A percentile compares a stretch with the other conserved stretches of the same genome.
Conservation (phyloP, 2,113 vertebrate genomes). For the Archocentrus centrarchus region DNA sequence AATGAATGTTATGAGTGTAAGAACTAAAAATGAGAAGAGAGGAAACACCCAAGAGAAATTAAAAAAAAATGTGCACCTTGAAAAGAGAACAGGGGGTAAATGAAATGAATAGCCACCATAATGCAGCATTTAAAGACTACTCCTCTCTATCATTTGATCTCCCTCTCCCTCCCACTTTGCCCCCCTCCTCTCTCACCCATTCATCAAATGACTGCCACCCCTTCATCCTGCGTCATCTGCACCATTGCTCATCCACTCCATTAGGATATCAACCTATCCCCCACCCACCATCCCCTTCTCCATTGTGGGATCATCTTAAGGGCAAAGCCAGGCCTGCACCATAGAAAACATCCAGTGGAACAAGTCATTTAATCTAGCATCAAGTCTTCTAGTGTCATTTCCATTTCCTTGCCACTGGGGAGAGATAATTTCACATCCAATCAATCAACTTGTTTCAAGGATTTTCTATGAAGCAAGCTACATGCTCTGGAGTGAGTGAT, state of each 20-base stretch:
- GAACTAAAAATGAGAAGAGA: background rate
- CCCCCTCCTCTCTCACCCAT: constrained; percentile 56
- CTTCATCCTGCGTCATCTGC: constrained; percentile 58
- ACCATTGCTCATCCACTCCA: constrained; percentile 71
- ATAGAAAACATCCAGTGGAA: constrained; percentile 40
- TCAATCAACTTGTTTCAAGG: constrained; percentile 53
- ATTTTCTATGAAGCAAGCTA: constrained; percentile 36
- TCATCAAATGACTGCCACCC: constrained; percentile 60
- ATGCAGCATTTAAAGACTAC: constrained; percentile 51
- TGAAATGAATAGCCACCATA: constrained; percentile 37
- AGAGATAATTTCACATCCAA: constrained; percentile 49
- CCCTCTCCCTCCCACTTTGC: constrained; percentile 19
- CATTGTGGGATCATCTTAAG: constrained; percentile 21
- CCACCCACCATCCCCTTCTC: background rate
- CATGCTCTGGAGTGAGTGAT: constrained; percentile 13
- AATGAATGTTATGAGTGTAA: background rate
- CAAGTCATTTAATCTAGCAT: constrained; percentile 44
- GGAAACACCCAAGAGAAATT: background rate
- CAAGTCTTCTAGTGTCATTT: constrained; percentile 32
- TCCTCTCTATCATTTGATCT: constrained; percentile 47
- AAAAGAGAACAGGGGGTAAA: constrained; percentile 12
- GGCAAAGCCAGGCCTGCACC: background rate
- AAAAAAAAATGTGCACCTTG: constrained; percentile 14
- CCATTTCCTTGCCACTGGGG: constrained; percentile 38
- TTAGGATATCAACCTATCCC: constrained; percentile 50